phyloP scores from a whole-genome alignment of 2,888 invertebrate species.

The Bembecia ichneumoniformis region DNA sequence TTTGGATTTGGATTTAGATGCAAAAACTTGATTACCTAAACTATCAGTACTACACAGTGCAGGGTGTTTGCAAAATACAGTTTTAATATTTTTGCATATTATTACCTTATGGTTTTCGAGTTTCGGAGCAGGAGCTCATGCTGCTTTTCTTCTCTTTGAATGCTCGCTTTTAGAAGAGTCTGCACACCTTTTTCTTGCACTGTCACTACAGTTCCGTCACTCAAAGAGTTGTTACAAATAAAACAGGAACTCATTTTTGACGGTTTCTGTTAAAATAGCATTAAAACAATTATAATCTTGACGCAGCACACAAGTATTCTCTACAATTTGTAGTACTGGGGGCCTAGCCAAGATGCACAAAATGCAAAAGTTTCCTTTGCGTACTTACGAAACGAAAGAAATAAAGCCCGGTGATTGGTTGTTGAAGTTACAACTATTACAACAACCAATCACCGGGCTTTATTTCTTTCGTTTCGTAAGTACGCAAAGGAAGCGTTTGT shows the following conservation, averaged over 20 bases:
- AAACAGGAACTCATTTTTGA: background rate
- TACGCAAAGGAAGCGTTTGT: too few relatives aligned
- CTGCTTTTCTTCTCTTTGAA: background rate
- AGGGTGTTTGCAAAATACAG: background rate
- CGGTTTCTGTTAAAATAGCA: too few relatives aligned
- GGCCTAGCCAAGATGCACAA: too few relatives aligned
- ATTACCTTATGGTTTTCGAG: background rate
- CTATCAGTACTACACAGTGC: background rate
- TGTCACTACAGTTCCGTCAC: background rate
- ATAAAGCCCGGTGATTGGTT: too few relatives aligned
- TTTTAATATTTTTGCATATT: background rate
- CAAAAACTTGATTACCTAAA: background rate
- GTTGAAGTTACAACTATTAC: too few relatives aligned
- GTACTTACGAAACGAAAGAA: too few relatives aligned
- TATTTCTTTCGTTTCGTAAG: too few relatives aligned
- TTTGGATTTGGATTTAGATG: background rate
- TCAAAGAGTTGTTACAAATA: background rate
- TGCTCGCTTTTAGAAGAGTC: background rate
- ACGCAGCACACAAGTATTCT: background rate
- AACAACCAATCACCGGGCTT: too few relatives aligned
- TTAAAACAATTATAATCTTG: background rate
- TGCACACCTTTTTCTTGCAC: background rate
- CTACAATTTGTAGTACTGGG: background rate
- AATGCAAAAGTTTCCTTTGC: too few relatives aligned
- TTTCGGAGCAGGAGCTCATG: background rate